phyloP scores from a whole-genome alignment of 1,140 invertebrate species.

The Halesus radiatus region DNA sequence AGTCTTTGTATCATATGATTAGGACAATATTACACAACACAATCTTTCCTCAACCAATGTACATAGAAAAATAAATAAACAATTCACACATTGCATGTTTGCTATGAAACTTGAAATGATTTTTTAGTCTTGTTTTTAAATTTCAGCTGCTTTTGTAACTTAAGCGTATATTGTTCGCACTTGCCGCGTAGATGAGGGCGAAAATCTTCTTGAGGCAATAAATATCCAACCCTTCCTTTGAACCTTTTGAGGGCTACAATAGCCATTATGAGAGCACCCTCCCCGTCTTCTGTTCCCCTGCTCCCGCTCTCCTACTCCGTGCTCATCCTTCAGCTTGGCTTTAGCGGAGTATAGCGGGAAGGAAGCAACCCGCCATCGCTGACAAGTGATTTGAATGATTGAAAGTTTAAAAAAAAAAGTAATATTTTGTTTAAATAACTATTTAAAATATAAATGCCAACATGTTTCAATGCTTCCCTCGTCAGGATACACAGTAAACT shows the following conservation, averaged over 20 bases:
- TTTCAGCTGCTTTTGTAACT: constrained; percentile 11
- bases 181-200: constrained; percentile 53
- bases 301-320: background rate
- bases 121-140: no score
- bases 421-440: no score
- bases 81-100: no score
- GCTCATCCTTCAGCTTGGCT: constrained; percentile 12
- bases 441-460: no score
- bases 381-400: background rate
- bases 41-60: no score
- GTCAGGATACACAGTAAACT: no score
- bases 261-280: constrained; percentile 53
- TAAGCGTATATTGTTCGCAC: constrained; percentile 49
- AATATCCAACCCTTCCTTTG: constrained; percentile 54
- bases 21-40: no score
- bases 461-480: no score
- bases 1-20: no score
- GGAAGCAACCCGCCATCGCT: background rate
- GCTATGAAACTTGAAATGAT: no score
- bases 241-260: constrained; percentile 56
- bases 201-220: constrained; percentile 55
- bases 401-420: background rate
- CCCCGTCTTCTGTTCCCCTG: background rate
- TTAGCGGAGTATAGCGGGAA: background rate
- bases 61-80: no score